Base-by-base conservation (phyloP, 2,888 invertebrate species). In the Epinotia nisella region DNA sequence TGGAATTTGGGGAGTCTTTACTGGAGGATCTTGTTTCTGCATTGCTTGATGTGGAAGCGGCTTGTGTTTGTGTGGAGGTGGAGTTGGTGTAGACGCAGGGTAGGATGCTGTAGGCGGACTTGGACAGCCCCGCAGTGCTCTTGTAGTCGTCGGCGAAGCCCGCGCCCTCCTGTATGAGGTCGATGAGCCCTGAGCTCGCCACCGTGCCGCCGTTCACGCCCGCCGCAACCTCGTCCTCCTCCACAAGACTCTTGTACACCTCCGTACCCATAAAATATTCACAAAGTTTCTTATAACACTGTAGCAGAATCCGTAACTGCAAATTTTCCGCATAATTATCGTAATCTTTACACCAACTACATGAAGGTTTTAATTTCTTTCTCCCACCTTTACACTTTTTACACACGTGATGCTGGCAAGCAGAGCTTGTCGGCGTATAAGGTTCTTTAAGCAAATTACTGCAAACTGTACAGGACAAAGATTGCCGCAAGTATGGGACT, bases 381-480 rank as follows among this genome's bases (percentile, higher is more conserved):
- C 96, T 95, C 3, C 97, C 97, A 61, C 97, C 97, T 83, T 96
- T 95, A 86, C 98, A 98, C 68, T 95, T 94, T 80, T 96, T 96
- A 88, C 98, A 98, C 53, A 98, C 97, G 90, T 97, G 97, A 90
- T 98, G 98, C 87, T 97, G 97, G 90, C 98, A 98, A 76, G 95
- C 95, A 3, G 96, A 95, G 80, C 95, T 96, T 21, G 95, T 95
- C 17, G 98, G 97, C 49, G 97, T 96, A 84, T 96, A 96, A 7
- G 98, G 98, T 84, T 97, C 96, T 78, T 96, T 96, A 71, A 98
- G 90, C 78, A 98, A 94, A 85, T 96, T 96, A 75, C 96, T 96
- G 89, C 98, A 98, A 70, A 98, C 98, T 71, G 97, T 97, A 91
- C 98, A 98, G 79, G 97, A 97, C 81, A 98, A 94, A 76, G 97